These are phyloP conservation scores for Leucopsar rothschildi DNA, from an alignment of 2,113 vertebrate species.

Conservation along the genomic window DNA sequence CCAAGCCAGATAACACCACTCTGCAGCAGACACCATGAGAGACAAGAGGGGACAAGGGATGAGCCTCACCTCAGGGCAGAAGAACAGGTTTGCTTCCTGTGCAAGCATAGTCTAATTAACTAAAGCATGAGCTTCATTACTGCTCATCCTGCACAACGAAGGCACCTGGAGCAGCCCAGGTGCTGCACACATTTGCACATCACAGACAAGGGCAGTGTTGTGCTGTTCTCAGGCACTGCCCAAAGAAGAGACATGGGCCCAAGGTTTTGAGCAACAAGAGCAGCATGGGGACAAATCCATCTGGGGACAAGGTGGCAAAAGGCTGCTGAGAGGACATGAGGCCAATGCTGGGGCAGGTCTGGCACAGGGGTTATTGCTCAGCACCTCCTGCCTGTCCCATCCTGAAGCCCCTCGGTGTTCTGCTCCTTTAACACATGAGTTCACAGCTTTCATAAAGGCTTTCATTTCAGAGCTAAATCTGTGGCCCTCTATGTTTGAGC, in stretches of 20 bases:
- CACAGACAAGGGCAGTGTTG: not conserved
- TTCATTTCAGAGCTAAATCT: not conserved
- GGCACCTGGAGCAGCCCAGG: not conserved
- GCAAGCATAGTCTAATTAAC: not conserved
- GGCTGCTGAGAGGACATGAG: fast-evolving
- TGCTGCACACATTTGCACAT: not conserved
- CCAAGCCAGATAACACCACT: fast-evolving
- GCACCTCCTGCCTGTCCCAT: fast-evolving
- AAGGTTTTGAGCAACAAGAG: not conserved
- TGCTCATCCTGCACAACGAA: not conserved
- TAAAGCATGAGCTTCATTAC: not conserved
- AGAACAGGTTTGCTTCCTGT: not conserved
- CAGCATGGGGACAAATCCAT: fast-evolving
- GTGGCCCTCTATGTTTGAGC: not conserved
- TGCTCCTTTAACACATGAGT: fast-evolving
- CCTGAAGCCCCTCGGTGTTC: fast-evolving
- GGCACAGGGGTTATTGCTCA: not conserved
- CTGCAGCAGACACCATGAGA: not conserved
- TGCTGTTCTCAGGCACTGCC: not conserved
- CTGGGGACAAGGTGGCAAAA: not conserved
- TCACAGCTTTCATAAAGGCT: not conserved
- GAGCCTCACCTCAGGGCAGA: not conserved
- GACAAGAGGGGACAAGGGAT: not conserved
- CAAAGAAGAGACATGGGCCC: too few species aligned
- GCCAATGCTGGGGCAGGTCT: not conserved